Base-by-base conservation (phyloP, 2,888 invertebrate genomes). In the Calameuta idolon region DNA sequence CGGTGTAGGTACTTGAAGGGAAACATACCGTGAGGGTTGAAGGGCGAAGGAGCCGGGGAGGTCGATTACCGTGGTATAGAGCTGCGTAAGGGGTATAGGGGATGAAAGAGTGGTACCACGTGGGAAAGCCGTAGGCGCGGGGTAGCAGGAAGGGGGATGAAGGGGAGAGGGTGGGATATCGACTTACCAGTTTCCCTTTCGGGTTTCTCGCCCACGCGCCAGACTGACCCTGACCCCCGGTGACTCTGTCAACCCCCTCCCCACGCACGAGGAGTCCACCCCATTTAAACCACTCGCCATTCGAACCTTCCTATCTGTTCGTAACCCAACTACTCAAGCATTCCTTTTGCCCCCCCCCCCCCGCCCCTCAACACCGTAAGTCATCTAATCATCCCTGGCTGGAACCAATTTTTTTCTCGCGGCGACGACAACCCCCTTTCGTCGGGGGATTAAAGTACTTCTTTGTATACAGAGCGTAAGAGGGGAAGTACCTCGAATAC, bases 181-280 rank as follows among this genome's bases (percentile, higher is more conserved):
- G 74, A 74, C 74, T 74, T 35, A 34, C 34, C 34, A 35, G 35
- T 74, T 34, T 74, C 74, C 74, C 34, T 74, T 74, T 74, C 74
- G 74, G 74, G 15, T 74, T 74, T 74, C 74, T 34, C 74, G 74
- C 74, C 74, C 74, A 74, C 74, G 74, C 35, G 74, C 74, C 71
- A 71, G 71, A 71, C 71, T 34, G 74, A 74, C 74, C 74, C 74
- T 74, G 74, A 74, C 74, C 74, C 55, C 23, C 35, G 35, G 34
- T 35, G 74, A 74, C 74, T 15, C n/a, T 30, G 11, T 30, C 74
- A 33, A 9, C 35, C 35, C 30, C 35, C 23, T 4, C 12, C 74
- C 35, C 12, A 12, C 34, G 35, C 74, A 12, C 74, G 35, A 12
- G 31, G 34, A 15, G 12, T 12, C 34, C 74, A 34, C 37, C 74